Conservation (phyloP, 2,888 invertebrate species). For the Mythimna vitellina region DNA sequence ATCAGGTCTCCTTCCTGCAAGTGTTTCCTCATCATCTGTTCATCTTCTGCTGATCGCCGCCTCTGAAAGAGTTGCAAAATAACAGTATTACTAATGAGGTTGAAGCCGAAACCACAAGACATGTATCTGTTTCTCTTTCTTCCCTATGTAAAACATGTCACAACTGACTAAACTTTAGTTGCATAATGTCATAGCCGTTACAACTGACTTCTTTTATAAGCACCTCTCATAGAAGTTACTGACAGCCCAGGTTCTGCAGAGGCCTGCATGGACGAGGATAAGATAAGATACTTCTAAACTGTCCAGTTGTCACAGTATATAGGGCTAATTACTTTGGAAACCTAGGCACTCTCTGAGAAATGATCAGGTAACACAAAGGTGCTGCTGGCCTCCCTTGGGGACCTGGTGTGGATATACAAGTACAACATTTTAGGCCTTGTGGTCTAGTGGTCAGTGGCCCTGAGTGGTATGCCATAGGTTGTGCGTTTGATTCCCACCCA, state of each 20-base stretch:
- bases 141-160: background rate
- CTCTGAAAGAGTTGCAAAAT: conserved; percentile 88
- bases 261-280: background rate
- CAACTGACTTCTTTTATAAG: background rate
- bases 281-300: background rate
- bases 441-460: too few species aligned
- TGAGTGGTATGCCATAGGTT: too few species aligned
- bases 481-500: too few species aligned
- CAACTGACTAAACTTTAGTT: background rate
- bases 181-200: background rate
- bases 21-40: conserved; percentile 99
- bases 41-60: conserved; percentile 98
- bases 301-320: background rate
- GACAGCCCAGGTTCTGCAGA: background rate
- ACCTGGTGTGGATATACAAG: background rate
- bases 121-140: background rate
- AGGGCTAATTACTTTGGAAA: background rate
- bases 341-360: background rate
- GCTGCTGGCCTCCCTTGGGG: too few species aligned
- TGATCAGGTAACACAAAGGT: too few species aligned
- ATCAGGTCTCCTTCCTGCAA: conserved; percentile 98
- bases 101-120: background rate
- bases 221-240: background rate
- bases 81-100: background rate
- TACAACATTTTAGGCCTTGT: background rate